A percentile compares a stretch with the other conserved stretches of the same genome.
These are phyloP conservation scores for Iguana delicatissima DNA, from an alignment of 2,797 vertebrate species.

Conservation along the genomic window DNA sequence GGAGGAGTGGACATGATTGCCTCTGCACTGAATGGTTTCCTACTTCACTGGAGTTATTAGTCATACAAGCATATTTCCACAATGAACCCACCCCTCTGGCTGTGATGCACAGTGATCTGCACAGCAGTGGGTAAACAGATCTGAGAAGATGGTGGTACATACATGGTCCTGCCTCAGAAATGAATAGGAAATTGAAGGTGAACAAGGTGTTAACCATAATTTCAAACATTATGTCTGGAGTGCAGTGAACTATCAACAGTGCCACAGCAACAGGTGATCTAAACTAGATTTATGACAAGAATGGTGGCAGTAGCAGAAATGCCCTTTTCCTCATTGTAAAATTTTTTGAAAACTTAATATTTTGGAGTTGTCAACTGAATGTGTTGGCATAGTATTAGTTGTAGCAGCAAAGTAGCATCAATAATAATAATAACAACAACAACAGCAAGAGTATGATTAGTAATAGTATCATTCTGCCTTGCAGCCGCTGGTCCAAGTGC, in stretches of 20 bases:
- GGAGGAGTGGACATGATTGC: not conserved
- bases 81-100: not conserved
- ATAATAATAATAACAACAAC: no score
- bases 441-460: no score
- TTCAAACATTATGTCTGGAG: not conserved
- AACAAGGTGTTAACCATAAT: not conserved
- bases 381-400: not conserved
- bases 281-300: not conserved
- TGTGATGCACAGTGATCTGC: not conserved
- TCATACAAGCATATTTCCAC: not conserved
- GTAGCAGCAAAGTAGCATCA: no score
- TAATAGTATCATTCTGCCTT: not conserved
- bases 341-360: not conserved
- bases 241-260: accelerated
- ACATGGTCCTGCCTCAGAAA: not conserved
- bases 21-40: not conserved
- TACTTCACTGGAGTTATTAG: not conserved
- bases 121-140: not conserved
- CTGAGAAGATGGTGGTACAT: not conserved
- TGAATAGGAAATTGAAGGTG: not conserved
- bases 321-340: not conserved
- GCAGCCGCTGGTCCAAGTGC: not conserved
- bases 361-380: not conserved
- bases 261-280: not conserved
- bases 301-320: accelerated